phyloP scores from a whole-genome alignment of 2,888 invertebrate species.

The Tetranychus piercei region DNA sequence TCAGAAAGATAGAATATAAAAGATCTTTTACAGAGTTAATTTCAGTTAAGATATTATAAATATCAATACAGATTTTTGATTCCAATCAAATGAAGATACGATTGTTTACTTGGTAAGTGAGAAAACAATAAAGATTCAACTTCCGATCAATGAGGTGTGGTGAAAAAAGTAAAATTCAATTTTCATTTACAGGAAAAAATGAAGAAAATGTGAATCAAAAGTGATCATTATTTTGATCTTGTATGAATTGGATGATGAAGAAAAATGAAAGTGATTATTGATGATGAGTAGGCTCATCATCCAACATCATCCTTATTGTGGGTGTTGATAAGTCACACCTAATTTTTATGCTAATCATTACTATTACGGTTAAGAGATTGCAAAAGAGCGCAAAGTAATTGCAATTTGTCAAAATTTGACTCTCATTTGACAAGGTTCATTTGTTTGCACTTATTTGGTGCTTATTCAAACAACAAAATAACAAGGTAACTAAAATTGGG shows the following conservation, averaged over 20 bases:
- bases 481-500: too few species aligned
- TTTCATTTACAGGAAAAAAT: neutral
- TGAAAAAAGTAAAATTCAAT: neutral
- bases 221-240: neutral
- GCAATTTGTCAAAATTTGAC: neutral
- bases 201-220: neutral
- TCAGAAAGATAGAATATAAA: too few species aligned
- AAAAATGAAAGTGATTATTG: neutral
- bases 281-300: neutral
- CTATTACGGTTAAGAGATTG: neutral
- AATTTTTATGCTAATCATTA: neutral
- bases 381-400: neutral
- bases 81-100: too few species aligned
- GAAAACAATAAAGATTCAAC: neutral
- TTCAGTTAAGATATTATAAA: too few species aligned
- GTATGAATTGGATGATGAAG: neutral
- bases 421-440: neutral
- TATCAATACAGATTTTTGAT: too few species aligned
- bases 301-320: neutral
- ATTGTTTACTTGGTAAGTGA: too few species aligned
- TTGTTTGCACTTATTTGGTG: neutral
- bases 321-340: neutral
- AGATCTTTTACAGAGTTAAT: too few species aligned
- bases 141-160: neutral
- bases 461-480: neutral